Percentiles rank a stretch among this genome's conserved stretches.
Evolutionary conservation across 2,888 invertebrate species (phyloP).

Genomic region (Chelonus formosanus): DNA sequence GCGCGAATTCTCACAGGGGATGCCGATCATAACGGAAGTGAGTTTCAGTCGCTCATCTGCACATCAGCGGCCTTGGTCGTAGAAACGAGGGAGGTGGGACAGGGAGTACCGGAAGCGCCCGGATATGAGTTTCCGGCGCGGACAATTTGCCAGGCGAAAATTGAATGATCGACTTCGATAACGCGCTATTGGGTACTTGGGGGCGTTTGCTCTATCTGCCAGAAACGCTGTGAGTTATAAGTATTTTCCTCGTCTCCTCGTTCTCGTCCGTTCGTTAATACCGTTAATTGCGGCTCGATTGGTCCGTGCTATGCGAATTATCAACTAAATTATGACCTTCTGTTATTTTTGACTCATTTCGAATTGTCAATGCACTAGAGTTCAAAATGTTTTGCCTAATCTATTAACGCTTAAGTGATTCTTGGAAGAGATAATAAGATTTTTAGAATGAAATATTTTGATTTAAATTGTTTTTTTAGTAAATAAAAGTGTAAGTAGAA

Average conservation of each 20-base stretch:
- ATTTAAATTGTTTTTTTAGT: too few relatives aligned
- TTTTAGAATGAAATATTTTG: too few relatives aligned
- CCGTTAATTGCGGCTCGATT: conserved; percentile 33
- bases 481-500: too few relatives aligned
- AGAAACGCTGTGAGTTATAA: conserved; percentile 5
- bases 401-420: too few relatives aligned
- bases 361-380: background rate
- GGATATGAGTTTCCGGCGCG: conserved; percentile 90
- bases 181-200: conserved; percentile 47
- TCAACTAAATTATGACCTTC: conserved; percentile 6
- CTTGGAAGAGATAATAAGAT: too few relatives aligned
- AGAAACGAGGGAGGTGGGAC: conserved; percentile 5
- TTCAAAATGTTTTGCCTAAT: too few relatives aligned
- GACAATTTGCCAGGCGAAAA: conserved; percentile 79
- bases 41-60: conserved; percentile 58
- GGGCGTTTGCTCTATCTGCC: conserved; percentile 33
- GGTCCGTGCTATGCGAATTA: conserved; percentile 30
- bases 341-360: conserved; percentile 7
- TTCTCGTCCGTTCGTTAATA: conserved; percentile 34
- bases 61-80: conserved; percentile 22
- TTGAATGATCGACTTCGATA: conserved; percentile 68
- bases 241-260: conserved; percentile 15
- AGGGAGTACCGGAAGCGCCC: conserved; percentile 66
- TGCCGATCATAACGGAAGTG: conserved; percentile 52
- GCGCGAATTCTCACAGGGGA: conserved; percentile 16